Evolutionary conservation across 1,140 invertebrate species (phyloP), one percentile per base, ranked within the genome.

Genomic region (Meloidogyne exigua): DNA sequence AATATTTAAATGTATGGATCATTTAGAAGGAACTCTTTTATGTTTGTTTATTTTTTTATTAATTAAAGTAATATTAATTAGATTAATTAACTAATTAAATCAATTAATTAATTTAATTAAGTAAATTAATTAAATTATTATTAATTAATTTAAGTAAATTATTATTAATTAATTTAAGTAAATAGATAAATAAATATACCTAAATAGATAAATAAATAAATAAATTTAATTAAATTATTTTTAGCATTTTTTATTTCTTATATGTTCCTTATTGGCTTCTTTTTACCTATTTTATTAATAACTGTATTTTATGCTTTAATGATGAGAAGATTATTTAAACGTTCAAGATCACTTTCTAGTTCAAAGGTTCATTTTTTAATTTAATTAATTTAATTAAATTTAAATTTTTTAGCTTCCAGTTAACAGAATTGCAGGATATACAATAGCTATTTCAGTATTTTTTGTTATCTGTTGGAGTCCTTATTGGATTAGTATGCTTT

Each of bases 1-100:
- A 68, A 82, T 86, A 57, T 86, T 77, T 79, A 86, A 87, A 70
- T 86, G 85, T 69, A 78, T 87, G 66, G 85, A 87, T 68, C 82
- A 86, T 78, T 65, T 86, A 70, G 84, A 86, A 18, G 72, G 72
- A 21, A 65, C 21, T 18, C 21, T 73, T 62, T 65, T 73, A 28
- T 73, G 81, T 67, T n/a, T 57, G 32, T 26, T 10, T n/a, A 49
- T 12, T 28, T 32, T 15, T 57, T 57, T 57, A 57, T 13, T 39
- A n/a, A n/a, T n/a, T n/a, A n/a, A n/a, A n/a, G n/a, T n/a, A n/a
- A n/a, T n/a, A n/a, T n/a, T n/a, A n/a, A n/a, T n/a, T n/a, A n/a
- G n/a, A n/a, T n/a, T 32, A 39, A 25, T 23, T 49, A 18, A 18
- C 18, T 49, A 18, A 18, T 18, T 18, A 49, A 49, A 32, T 15